A percentile compares a stretch with the other conserved stretches of the same genome.
Conservation (phyloP, 2,797 vertebrate species). For the Pristis pectinata region DNA sequence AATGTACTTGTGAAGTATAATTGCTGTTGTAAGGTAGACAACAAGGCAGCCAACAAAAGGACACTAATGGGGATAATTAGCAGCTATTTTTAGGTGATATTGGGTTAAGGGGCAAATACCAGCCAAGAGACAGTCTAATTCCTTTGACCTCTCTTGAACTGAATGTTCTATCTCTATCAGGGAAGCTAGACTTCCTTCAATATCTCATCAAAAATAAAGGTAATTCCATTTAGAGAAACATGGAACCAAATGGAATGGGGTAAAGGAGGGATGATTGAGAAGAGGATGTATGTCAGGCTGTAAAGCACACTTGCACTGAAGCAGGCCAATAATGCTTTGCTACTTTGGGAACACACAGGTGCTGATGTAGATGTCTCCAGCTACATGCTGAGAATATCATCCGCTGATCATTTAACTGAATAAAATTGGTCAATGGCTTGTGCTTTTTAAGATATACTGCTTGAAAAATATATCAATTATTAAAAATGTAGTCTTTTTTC, state of each 20-base stretch:
- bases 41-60: not conserved
- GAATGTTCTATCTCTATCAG: not conserved
- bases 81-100: not conserved
- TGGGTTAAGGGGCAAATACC: not conserved
- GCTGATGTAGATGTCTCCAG: not conserved
- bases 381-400: not conserved
- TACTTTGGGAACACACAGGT: not conserved
- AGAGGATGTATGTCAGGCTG: not conserved
- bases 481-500: not conserved
- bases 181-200: not conserved
- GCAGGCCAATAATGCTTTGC: not conserved
- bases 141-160: not conserved
- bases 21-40: not conserved
- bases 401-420: not conserved
- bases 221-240: not conserved
- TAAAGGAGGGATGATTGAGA: not conserved
- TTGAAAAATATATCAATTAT: not conserved
- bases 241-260: not conserved
- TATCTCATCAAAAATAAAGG: not conserved
- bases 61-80: not conserved
- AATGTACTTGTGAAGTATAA: not conserved
- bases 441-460: not conserved
- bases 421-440: not conserved
- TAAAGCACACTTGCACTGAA: not conserved
- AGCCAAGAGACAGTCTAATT: not conserved